A percentile compares a stretch with the other conserved stretches of the same genome.
These are phyloP conservation scores for Tetranychus truncatus DNA, from an alignment of 2,888 invertebrate species.

Conservation along the genomic window DNA sequence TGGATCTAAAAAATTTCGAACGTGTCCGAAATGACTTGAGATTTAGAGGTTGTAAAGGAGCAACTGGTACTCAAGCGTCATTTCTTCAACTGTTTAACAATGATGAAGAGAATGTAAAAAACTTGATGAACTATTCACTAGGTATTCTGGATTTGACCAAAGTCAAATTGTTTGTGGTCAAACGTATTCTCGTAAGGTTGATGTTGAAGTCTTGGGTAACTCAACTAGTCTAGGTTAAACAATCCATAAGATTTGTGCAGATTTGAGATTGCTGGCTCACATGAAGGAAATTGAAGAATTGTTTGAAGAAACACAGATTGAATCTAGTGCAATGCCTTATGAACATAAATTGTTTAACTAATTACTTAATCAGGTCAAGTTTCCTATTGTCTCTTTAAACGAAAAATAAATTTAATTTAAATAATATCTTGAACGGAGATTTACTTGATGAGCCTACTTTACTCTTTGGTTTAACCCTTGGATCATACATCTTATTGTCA, in stretches of 20 bases:
- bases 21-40: constrained; percentile 58
- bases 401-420: too few relatives aligned
- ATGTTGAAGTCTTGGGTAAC: constrained; percentile 56
- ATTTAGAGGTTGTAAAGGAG: constrained; percentile 93
- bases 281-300: constrained; percentile 95
- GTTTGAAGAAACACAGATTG: constrained; percentile 84
- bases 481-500: too few relatives aligned
- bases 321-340: constrained; percentile 98
- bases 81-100: constrained; percentile 80
- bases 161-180: constrained; percentile 79
- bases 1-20: constrained; percentile 69
- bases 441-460: too few relatives aligned
- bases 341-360: constrained; percentile 39
- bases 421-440: too few relatives aligned
- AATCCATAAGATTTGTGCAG: constrained; percentile 77
- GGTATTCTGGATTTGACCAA: constrained; percentile 68
- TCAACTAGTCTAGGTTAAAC: constrained; percentile 67
- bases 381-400: too few relatives aligned
- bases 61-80: constrained; percentile 94
- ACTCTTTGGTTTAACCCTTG: too few relatives aligned
- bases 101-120: constrained; percentile 63
- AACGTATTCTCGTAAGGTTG: constrained; percentile 84
- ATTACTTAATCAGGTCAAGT: too few relatives aligned
- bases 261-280: constrained; percentile 72
- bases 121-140: constrained; percentile 64